Conservation (phyloP, 2,888 invertebrate genomes). For the Anorthoa munda region DNA sequence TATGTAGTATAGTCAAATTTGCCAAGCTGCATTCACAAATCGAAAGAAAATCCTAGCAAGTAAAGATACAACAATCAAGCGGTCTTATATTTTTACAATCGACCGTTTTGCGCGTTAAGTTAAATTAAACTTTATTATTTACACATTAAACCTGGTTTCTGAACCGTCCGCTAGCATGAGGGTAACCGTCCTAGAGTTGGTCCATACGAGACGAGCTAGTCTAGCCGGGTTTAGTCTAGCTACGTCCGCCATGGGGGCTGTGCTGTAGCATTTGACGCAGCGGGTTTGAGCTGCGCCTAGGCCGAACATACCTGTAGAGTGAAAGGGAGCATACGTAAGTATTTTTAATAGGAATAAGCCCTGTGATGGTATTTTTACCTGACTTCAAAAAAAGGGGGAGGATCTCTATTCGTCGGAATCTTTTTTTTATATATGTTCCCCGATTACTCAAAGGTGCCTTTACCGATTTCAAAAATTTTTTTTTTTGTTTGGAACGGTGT, state of each 20-base stretch:
- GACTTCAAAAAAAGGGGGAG: too few species aligned
- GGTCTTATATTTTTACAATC: conserved; percentile 44
- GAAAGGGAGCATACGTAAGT: not conserved
- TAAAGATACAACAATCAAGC: conserved; percentile 38
- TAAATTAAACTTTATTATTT: conserved; percentile 51
- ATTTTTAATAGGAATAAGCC: not conserved
- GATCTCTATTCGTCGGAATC: too few species aligned
- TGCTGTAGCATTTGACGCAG: conserved; percentile 98
- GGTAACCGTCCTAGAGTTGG: conserved; percentile 97
- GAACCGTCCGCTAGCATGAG: conserved; percentile 99
- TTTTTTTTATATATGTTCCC: too few species aligned
- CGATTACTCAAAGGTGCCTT: too few species aligned
- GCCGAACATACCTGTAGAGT: conserved; percentile 96
- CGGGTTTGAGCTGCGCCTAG: conserved; percentile 99
- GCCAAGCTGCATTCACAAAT: conserved; percentile 10
- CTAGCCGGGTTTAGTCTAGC: conserved; percentile 96
- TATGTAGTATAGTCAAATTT: not conserved
- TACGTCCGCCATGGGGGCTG: conserved; percentile 97
- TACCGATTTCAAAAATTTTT: too few species aligned
- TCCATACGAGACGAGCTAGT: conserved; percentile 98
- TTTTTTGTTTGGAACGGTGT: too few species aligned
- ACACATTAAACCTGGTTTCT: conserved; percentile 92
- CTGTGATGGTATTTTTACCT: too few species aligned
- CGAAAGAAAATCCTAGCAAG: conserved; percentile 22
- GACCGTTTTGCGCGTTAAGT: conserved; percentile 38